Base-by-base conservation (phyloP, 1,140 invertebrate genomes). In the Fopius arisanus region DNA sequence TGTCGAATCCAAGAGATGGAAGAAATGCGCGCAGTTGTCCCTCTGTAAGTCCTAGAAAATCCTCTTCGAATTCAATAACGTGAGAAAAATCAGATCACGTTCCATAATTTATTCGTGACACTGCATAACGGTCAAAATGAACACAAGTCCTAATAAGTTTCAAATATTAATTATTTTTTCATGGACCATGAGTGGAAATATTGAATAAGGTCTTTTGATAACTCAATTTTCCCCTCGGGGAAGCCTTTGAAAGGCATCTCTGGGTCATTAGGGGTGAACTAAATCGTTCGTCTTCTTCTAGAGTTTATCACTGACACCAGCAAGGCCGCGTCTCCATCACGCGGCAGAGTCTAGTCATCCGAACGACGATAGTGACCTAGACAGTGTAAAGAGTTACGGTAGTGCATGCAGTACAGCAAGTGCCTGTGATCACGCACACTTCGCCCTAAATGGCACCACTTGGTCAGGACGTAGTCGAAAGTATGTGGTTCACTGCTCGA, bases 401-500 rank as follows among this genome's bases (percentile, higher is more conserved):
- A 93, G 92, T 84, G 90, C 90, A 70, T 92, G 91, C 72, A 94
- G 93, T 76, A 92, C 91, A 74, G 91, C 91, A 7, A 92, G 91
- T 71, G 88, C 88, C 14, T 93, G 94, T 80, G 93, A 95, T 81
- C 94, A 94, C 84, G 93, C 93, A 31, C 92, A 92, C 84, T 93
- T 94, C 77, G 93, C 93, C 63, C 90, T 92, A 78, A 95, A 95
- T 84, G 94, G 93, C 6, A 95, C 93, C 9, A 95, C 93, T 19
- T 95, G 93, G 85, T 90, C 90, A 2, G 90, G 88, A 69, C 81
- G 87, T 74, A 85, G 83, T 4, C 77, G 80, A 83, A 93, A 93
- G 78, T 95, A 95, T 83, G 93, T 95, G 29, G 91, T 96, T 28
- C 94, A 96, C 83, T 96, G 94, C 82, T 93, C 93, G 12, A 92